Evolutionary conservation across 2,797 vertebrate genomes (phyloP), one percentile per base, ranked within the genome.

Genomic region (Allobates femoralis): DNA sequence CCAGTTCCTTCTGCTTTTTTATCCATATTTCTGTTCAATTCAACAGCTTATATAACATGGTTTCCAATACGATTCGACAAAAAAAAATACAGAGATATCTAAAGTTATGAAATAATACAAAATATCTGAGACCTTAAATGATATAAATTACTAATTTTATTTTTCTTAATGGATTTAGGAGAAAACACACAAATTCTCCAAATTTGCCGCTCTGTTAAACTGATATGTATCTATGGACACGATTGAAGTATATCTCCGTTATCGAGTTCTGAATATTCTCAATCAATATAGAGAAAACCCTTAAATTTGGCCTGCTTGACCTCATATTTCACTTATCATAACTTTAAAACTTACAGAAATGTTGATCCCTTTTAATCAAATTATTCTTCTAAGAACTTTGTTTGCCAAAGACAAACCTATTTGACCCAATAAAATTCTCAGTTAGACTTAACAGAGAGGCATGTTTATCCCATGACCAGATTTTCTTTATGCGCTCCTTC

Each of bases 121-220:
- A 16, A 78, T 14, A 16, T 58, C 10, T 30, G 16, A 28, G 56
- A 66, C 46, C 21, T 53, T 3, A 55, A 6, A 62, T 66, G 18
- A 23, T 81, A 60, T 58, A 66, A 66, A 28, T 77, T 77, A 81
- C 69, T 53, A 28, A 69, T 69, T 81, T 81, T 69, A 81, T 81
- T 81, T 80, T 66, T 41, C 32, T 80, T 51, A 55, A 66, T 11
- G 50, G 62, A 66, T 41, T 66, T 80, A 5, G 60, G 60, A 51
- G 30, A 55, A 32, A 77, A 77, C 62, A 53, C 62, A 64, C 41
- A 69, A 50, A 32, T 23, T 82, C 66, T 69, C 56, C 66, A 82
- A 41, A 46, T 64, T 66, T 58, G 37, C 3, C 11, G 34, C 28
- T 50, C 28, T 26, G 5, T 16, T 21, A 50, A 26, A 34, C 4